These are phyloP conservation scores for Pocillopora verrucosa DNA, from an alignment of 64 coral and sea anemone species.

Conservation along the genomic window DNA sequence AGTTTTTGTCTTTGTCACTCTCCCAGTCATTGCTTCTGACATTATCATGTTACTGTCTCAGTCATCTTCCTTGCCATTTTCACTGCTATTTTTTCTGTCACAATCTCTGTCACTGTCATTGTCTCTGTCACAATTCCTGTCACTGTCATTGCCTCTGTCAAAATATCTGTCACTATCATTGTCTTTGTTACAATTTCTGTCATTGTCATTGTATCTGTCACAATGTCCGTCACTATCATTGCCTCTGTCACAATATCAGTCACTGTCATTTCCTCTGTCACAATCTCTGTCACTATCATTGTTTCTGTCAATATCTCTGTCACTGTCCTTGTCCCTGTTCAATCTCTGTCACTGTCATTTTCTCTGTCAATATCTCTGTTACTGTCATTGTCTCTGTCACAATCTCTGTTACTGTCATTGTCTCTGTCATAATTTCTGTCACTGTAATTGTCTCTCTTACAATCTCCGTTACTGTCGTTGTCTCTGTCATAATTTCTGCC, in stretches of 20 bases:
- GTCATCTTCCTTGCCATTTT: background rate
- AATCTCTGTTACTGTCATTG: constrained; percentile 7
- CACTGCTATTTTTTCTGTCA: background rate
- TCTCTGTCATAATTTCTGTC: background rate
- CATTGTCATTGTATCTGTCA: no score
- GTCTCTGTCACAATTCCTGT: constrained; percentile 19
- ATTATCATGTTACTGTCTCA: background rate
- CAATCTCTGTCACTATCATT: background rate
- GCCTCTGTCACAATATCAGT: background rate
- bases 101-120: constrained; percentile 28
- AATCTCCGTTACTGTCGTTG: no score
- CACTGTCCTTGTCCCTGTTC: no score
- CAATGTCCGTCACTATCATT: background rate
- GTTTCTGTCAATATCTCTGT: constrained; percentile 7
- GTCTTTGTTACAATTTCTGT: background rate
- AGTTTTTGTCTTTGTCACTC: background rate
- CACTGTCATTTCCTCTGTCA: background rate
- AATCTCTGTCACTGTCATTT: constrained; percentile 41
- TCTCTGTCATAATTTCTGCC: no score
- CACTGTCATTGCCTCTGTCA: background rate
- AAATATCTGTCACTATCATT: background rate
- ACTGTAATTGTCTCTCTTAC: background rate
- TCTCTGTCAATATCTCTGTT: constrained; percentile 31
- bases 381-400: no score
- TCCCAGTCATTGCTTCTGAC: no score